These are phyloP conservation scores for Actinia equina DNA, from an alignment of 64 coral and sea anemone genomes.

Conservation along the genomic window DNA sequence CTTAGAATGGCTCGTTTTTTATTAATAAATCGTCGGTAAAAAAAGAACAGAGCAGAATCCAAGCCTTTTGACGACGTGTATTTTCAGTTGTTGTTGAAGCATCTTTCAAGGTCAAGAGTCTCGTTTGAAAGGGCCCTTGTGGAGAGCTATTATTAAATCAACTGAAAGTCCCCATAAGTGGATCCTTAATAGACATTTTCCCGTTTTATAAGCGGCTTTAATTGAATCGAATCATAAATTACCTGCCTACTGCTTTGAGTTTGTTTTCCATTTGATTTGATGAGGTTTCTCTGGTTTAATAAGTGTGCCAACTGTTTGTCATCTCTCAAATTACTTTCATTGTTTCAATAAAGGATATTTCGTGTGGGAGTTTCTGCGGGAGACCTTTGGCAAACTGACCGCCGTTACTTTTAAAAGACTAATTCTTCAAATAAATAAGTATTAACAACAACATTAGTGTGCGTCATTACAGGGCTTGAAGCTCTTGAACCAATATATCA, in stretches of 20 bases:
- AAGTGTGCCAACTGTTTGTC: not conserved
- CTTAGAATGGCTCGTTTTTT: no score
- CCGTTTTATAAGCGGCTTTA: not conserved
- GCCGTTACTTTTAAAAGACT: constrained; percentile 2
- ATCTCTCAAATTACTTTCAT: not conserved
- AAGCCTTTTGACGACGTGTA: not conserved
- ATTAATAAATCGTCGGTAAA: no score
- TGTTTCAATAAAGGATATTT: not conserved
- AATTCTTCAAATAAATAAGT: not conserved
- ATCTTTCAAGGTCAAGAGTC: constrained; percentile 1
- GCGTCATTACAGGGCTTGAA: not conserved
- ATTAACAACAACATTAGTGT: not conserved
- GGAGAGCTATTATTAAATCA: not conserved
- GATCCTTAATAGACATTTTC: not conserved
- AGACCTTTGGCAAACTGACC: not conserved
- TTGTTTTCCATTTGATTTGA: not conserved
- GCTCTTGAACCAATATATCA: not conserved
- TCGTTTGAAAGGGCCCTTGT: not conserved
- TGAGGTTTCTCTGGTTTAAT: not conserved
- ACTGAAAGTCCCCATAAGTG: not conserved
- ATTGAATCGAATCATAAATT: not conserved
- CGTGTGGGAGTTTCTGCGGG: not conserved
- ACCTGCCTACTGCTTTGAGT: not conserved
- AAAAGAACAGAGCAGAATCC: no score
- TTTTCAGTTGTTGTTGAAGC: not conserved